These are phyloP conservation scores for Luscinia luscinia DNA, from an alignment of 2,797 vertebrate species.

Conservation along the genomic window DNA sequence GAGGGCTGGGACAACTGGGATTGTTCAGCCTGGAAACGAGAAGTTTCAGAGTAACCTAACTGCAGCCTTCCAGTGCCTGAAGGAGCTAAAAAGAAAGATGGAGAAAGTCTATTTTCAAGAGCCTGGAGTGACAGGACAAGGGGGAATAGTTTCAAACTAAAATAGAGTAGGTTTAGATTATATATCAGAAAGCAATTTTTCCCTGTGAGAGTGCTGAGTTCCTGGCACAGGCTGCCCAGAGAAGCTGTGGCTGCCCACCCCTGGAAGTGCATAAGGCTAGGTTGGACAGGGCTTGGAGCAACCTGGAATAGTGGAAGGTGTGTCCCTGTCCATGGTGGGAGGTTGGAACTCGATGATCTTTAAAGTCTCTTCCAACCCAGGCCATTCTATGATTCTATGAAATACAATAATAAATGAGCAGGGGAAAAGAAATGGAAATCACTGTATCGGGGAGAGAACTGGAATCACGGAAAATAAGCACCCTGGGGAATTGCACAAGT, in stretches of 20 bases:
- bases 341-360: not conserved
- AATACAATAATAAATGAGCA: not conserved
- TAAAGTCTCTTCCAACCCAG: not conserved
- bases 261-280: not conserved
- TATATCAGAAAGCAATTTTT: not conserved
- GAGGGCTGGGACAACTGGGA: not conserved
- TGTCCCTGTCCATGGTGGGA: not conserved
- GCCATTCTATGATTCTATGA: not conserved
- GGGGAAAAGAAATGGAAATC: not conserved
- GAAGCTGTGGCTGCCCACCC: not conserved
- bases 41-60: not conserved
- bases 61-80: not conserved
- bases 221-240: not conserved
- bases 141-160: not conserved
- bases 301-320: accelerated
- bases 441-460: not conserved
- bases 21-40: not conserved
- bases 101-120: not conserved
- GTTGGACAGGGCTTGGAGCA: accelerated
- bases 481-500: not conserved
- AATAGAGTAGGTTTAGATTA: not conserved
- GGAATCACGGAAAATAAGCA: not conserved
- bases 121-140: not conserved
- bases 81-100: not conserved
- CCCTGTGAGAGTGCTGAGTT: not conserved